These are phyloP conservation scores for Lamprotornis superbus DNA, from an alignment of 2,113 vertebrate genomes.

Conservation along the genomic window DNA sequence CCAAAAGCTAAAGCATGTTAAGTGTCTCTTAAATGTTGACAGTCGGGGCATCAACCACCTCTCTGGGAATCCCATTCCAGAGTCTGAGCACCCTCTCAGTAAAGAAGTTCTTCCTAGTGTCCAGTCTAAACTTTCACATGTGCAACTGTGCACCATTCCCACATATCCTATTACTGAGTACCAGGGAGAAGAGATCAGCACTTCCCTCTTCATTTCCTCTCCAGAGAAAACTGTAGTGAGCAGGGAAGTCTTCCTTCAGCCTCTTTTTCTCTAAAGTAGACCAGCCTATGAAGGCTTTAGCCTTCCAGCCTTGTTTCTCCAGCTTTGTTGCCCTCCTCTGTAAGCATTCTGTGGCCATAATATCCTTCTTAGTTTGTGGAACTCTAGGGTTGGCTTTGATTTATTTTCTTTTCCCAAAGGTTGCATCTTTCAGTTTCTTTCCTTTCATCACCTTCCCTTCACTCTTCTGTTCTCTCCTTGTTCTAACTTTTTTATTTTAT, in stretches of 20 bases:
- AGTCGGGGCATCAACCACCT: neutral
- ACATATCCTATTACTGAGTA: too few relatives aligned
- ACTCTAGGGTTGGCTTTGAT: neutral
- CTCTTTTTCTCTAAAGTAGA: neutral
- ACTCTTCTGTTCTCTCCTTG: neutral
- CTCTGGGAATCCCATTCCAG: neutral
- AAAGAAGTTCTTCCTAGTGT: neutral
- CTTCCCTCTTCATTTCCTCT: neutral
- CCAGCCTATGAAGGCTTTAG: neutral
- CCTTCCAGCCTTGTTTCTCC: neutral
- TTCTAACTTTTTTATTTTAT: neutral
- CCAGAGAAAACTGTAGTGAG: neutral
- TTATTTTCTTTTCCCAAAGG: neutral
- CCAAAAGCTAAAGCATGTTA: neutral
- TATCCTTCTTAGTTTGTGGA: neutral
- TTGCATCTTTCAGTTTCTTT: neutral
- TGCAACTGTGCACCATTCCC: accelerated
- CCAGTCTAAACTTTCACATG: neutral
- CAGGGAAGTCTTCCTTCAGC: neutral
- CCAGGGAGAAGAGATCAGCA: neutral
- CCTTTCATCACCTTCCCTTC: neutral
- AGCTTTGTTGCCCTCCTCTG: neutral
- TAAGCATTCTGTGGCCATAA: neutral
- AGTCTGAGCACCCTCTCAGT: neutral
- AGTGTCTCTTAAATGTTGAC: neutral